Conservation (phyloP, 2,888 invertebrate species). For the Julus scandinavius region DNA sequence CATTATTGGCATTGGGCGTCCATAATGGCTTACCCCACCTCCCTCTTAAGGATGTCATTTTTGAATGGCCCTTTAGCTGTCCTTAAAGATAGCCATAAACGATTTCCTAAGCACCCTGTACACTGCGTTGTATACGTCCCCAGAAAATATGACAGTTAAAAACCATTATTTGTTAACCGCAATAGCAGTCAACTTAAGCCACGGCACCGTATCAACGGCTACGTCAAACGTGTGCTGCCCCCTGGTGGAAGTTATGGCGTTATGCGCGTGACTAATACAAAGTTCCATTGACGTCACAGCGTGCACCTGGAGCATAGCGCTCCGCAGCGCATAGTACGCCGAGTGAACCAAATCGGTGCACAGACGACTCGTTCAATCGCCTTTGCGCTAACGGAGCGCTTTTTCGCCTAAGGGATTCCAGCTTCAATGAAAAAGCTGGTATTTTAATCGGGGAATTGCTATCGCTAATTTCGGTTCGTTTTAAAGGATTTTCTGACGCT, state of each 20-base stretch:
- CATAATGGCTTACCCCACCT: too few relatives aligned
- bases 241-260: not conserved
- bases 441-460: not conserved
- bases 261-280: slow-evolving; percentile 3
- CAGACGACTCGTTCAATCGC: not conserved
- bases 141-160: not conserved
- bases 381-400: not conserved
- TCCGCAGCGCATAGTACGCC: not conserved
- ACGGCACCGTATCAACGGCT: not conserved
- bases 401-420: not conserved
- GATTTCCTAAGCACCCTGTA: not conserved
- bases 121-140: not conserved
- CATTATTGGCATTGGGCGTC: too few relatives aligned
- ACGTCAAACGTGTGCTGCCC: not conserved
- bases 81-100: not conserved
- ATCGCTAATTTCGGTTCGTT: not conserved
- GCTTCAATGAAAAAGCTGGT: slow-evolving; percentile 34
- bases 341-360: not conserved
- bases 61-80: too few relatives aligned
- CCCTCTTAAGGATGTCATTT: too few relatives aligned
- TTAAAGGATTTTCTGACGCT: not conserved
- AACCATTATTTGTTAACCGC: not conserved
- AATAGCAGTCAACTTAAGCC: not conserved
- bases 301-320: not conserved
- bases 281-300: not conserved